A percentile compares a stretch with the other conserved stretches of the same genome.
Evolutionary conservation across 2,113 vertebrate genomes (phyloP).

Genomic region (Centropus unirufus): DNA sequence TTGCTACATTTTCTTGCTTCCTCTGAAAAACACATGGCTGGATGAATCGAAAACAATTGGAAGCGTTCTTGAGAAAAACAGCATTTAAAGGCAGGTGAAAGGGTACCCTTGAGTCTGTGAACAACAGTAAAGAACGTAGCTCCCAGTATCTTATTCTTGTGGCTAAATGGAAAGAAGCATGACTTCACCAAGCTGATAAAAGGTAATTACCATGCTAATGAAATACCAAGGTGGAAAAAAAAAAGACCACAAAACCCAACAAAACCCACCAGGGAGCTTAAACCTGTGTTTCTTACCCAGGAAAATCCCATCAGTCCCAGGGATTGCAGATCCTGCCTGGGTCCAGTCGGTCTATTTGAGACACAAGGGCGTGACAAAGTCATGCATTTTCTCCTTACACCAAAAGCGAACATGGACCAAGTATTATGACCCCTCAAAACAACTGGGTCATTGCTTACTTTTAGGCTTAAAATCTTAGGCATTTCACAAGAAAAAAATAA

Average conservation of each 20-base stretch:
- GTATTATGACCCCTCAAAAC: not conserved
- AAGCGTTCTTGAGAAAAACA: not conserved
- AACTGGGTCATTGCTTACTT: not conserved
- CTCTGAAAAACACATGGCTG: not conserved
- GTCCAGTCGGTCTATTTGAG: not conserved
- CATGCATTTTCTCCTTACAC: not conserved
- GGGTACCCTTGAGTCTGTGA: not conserved
- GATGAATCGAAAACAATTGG: not conserved
- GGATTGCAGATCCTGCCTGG: fast-evolving
- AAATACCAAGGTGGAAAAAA: not conserved
- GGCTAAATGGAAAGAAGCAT: not conserved
- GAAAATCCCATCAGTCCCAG: not conserved
- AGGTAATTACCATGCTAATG: not conserved
- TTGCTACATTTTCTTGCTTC: not conserved
- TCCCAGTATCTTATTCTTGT: not conserved
- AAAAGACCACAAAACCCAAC: not conserved
- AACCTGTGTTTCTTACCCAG: not conserved
- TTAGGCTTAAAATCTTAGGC: not conserved
- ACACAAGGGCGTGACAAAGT: not conserved
- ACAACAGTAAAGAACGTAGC: not conserved
- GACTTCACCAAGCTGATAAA: not conserved
- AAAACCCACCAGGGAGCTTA: not conserved
- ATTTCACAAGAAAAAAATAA: not conserved
- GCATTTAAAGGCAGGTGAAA: not conserved
- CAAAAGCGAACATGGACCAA: not conserved